Evolutionary conservation across 2,888 invertebrate genomes (phyloP).

Genomic region (Aspidapion aeneum): DNA sequence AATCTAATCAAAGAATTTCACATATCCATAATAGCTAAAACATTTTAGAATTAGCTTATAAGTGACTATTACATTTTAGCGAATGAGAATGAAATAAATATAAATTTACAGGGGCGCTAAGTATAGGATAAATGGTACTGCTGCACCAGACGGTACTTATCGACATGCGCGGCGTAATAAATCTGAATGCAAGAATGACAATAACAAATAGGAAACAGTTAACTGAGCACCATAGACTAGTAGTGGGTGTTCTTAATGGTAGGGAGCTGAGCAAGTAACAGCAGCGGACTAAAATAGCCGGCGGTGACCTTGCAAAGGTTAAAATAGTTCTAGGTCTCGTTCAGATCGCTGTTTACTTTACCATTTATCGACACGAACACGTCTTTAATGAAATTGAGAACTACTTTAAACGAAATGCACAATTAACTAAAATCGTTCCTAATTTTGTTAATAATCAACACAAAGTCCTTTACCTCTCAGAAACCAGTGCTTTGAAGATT

Average conservation of each 20-base stretch:
- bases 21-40: no score
- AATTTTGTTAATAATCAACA: no score
- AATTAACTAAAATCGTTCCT: no score
- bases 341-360: neutral
- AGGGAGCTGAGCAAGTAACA: slow-evolving; percentile 23
- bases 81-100: no score
- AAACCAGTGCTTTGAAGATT: no score
- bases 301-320: slow-evolving; percentile 34
- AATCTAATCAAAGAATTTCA: no score
- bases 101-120: neutral
- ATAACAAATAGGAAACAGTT: slow-evolving; percentile 16
- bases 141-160: neutral
- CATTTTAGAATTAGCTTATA: no score
- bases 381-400: no score
- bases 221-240: slow-evolving; percentile 29
- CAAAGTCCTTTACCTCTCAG: no score
- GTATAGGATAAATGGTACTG: neutral
- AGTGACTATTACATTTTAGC: no score
- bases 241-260: slow-evolving; percentile 28
- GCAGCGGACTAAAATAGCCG: slow-evolving; percentile 19
- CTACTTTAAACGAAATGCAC: no score
- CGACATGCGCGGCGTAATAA: neutral
- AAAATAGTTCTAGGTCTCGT: slow-evolving; percentile 21
- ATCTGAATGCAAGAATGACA: slow-evolving; percentile 7
- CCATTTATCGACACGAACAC: no score